Evolutionary conservation across 1,140 invertebrate species (phyloP), one percentile per base, ranked within the genome.

Genomic region (Neodiprion fabricii): DNA sequence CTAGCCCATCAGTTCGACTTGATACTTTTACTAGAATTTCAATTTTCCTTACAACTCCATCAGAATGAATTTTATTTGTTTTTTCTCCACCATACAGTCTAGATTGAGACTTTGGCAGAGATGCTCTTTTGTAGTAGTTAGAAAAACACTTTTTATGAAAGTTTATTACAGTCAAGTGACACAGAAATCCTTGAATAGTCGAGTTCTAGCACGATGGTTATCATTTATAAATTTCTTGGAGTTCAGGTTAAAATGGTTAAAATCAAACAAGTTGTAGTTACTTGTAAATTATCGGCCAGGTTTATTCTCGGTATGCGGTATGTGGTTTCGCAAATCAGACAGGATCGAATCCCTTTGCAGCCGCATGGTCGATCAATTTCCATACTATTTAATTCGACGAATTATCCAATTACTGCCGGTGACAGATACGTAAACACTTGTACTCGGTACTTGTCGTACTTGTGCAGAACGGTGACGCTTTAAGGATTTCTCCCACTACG

Each of bases 281-380:
- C 85, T 80, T 86, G 78, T 69, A 86, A 81, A 71, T 83, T 76
- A 72, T 82, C 71, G 69, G 79, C 75, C 50, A 86, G 73, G 67
- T 88, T 83, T 50, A 86, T 82, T 80, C 90, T 91, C 28, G 85
- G 82, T 72, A 93, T 92, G 10, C 91, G 90, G 79, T 90, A 95
- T 79, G 93, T 86, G 28, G 90, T 86, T 89, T 97, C 96, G 88
- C 97, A 98, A 76, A 95, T 84, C 48, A 97, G 89, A 88, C 97
- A 98, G 11, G 95, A 95, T 77, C 96, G 90, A 77, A 95, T 94
- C 11, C 96, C 96, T 91, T 98, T 98, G 84, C 97, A 98, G 23
- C 96, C 96, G 89, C 97, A 98, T 1, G 92, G 90, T 71, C 94
- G 87, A 53, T 92, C 89, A 76, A 91, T 93, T 81, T 94, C 92